phyloP scores from a whole-genome alignment of 2,113 vertebrate genomes.

The Mormyrus iriodes region DNA sequence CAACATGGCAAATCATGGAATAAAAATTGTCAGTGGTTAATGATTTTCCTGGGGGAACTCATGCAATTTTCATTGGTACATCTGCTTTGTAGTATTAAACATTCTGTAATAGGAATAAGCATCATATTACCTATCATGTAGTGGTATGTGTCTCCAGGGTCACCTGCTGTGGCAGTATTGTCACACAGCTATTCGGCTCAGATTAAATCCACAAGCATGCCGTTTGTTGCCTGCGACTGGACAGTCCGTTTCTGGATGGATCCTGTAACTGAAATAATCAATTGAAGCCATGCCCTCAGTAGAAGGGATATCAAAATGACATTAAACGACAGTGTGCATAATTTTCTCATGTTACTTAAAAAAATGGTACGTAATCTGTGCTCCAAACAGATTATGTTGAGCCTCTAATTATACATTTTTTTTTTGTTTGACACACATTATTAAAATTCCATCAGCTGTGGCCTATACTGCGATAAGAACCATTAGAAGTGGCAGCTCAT shows the following conservation, averaged over 20 bases:
- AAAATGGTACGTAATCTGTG: slow-evolving; percentile 15
- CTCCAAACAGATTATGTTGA: slow-evolving; percentile 23
- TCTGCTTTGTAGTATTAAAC: not conserved
- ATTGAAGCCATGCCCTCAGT: not conserved
- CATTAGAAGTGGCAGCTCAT: slow-evolving; percentile 23
- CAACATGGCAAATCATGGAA: not conserved
- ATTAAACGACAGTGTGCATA: not conserved
- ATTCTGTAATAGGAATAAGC: not conserved
- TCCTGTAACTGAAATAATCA: not conserved
- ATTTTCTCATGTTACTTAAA: slow-evolving; percentile 3
- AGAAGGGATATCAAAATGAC: not conserved
- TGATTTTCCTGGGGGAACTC: slow-evolving; percentile 2
- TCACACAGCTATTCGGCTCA: not conserved
- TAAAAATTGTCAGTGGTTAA: not conserved
- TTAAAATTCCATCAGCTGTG: slow-evolving; percentile 32
- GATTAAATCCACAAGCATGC: not conserved
- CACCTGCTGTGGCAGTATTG: not conserved
- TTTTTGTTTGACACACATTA: slow-evolving; percentile 28
- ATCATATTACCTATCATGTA: not conserved
- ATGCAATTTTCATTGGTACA: not conserved
- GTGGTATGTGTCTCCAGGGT: not conserved
- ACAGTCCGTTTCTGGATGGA: not conserved
- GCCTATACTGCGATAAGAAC: slow-evolving; percentile 17
- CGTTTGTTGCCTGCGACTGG: not conserved
- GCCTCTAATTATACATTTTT: slow-evolving; percentile 1